These are phyloP conservation scores for Gymnothorax reevesii DNA, from an alignment of 2,797 vertebrate species.

Conservation along the genomic window DNA sequence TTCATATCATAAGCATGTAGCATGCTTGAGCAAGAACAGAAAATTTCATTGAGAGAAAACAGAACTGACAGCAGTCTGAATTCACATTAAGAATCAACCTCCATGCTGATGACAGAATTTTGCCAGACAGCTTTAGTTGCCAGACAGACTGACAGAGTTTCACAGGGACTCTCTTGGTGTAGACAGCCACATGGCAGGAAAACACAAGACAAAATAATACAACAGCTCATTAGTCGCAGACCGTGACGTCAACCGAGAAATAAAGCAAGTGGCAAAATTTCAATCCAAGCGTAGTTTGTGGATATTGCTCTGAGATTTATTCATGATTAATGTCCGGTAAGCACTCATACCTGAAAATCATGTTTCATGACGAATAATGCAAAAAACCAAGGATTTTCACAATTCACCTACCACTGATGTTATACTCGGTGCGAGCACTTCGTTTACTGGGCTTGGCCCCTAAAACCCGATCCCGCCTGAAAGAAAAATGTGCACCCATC, in stretches of 20 bases:
- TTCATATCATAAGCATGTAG: background rate
- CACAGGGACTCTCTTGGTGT: background rate
- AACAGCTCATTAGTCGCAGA: background rate
- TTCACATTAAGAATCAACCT: background rate
- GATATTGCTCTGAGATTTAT: background rate
- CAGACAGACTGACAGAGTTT: background rate
- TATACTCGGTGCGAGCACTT: too few relatives aligned
- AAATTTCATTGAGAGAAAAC: background rate
- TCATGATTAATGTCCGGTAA: background rate
- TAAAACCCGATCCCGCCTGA: too few relatives aligned
- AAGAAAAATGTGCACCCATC: too few relatives aligned
- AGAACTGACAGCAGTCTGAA: conserved; percentile 1
- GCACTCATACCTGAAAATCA: background rate
- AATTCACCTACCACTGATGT: too few relatives aligned
- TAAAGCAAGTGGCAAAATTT: background rate
- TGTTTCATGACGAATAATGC: background rate
- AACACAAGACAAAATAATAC: background rate
- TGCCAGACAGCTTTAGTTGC: background rate
- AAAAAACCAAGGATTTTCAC: too few relatives aligned
- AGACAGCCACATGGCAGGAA: background rate
- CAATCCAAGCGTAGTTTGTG: background rate
- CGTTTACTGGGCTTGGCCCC: too few relatives aligned
- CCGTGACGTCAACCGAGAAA: background rate
- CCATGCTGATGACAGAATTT: background rate
- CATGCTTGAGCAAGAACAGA: background rate